These are phyloP conservation scores for Thelaira solivaga DNA, from an alignment of 2,888 invertebrate species.

Conservation along the genomic window DNA sequence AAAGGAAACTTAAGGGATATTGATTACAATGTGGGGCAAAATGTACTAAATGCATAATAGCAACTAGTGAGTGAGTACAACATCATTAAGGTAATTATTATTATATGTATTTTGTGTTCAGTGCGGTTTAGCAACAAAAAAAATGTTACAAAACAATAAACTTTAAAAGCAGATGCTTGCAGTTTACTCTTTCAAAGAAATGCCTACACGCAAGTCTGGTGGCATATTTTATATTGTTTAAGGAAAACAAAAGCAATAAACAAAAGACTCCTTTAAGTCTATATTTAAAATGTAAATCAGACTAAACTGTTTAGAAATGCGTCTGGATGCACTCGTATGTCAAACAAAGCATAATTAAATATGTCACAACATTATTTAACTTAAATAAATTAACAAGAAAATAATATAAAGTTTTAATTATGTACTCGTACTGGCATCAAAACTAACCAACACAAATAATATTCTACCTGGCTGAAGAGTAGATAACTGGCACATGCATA, in stretches of 20 bases:
- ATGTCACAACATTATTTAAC: slow-evolving; percentile 30
- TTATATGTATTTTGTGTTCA: background rate
- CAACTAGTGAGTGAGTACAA: background rate
- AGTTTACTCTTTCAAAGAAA: background rate
- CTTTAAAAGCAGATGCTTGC: slow-evolving; percentile 20
- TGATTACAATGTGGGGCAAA: slow-evolving; percentile 10
- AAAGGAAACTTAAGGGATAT: slow-evolving; percentile 15
- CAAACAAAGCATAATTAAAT: slow-evolving; percentile 6
- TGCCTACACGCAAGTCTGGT: slow-evolving; percentile 12
- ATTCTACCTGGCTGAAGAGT: too few relatives aligned
- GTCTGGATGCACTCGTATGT: background rate
- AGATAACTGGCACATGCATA: too few relatives aligned
- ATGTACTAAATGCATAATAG: background rate
- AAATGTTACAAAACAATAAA: slow-evolving; percentile 18
- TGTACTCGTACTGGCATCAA: too few relatives aligned
- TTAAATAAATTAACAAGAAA: too few relatives aligned
- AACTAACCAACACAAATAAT: too few relatives aligned
- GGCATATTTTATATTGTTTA: background rate
- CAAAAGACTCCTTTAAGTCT: slow-evolving; percentile 30
- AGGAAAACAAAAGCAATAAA: background rate
- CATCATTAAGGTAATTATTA: slow-evolving; percentile 2
- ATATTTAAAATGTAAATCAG: background rate
- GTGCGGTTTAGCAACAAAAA: slow-evolving; percentile 6
- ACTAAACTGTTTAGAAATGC: slow-evolving; percentile 13
- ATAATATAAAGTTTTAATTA: too few relatives aligned